phyloP scores from a whole-genome alignment of 2,888 invertebrate genomes.

The Rotaria macrura region DNA sequence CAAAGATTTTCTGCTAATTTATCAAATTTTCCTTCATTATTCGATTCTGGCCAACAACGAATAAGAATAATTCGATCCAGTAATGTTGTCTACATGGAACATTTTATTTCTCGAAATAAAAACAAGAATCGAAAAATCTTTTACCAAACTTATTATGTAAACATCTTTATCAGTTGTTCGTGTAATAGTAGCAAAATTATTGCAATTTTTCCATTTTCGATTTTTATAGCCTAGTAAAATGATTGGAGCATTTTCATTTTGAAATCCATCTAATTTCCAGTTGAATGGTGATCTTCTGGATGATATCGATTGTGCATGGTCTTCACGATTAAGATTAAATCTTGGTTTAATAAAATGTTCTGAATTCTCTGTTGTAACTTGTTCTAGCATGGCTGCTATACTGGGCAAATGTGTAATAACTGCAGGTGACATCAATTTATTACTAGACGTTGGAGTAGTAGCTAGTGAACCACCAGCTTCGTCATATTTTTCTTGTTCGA shows the following conservation, averaged over 20 bases:
- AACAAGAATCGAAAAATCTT: neutral
- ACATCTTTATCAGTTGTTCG: neutral
- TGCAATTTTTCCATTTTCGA: conserved; percentile 13
- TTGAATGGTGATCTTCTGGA: neutral
- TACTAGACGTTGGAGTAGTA: neutral
- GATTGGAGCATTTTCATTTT: neutral
- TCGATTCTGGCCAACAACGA: neutral
- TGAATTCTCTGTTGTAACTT: neutral
- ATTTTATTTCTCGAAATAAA: neutral
- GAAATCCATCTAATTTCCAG: neutral
- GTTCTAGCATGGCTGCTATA: neutral
- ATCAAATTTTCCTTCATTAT: neutral
- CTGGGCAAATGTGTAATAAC: neutral
- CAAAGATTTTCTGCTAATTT: neutral
- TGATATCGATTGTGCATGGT: neutral
- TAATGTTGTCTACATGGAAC: neutral
- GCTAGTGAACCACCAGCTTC: neutral
- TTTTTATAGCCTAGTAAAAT: conserved; percentile 2
- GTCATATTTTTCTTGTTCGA: conserved; percentile 3
- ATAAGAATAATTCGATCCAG: neutral
- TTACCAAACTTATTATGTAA: neutral
- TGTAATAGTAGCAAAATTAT: neutral
- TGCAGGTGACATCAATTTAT: neutral
- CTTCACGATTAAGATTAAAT: neutral
- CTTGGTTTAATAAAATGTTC: neutral